These are phyloP conservation scores for Philaethria dido DNA, from an alignment of 2,888 invertebrate species.

Conservation along the genomic window DNA sequence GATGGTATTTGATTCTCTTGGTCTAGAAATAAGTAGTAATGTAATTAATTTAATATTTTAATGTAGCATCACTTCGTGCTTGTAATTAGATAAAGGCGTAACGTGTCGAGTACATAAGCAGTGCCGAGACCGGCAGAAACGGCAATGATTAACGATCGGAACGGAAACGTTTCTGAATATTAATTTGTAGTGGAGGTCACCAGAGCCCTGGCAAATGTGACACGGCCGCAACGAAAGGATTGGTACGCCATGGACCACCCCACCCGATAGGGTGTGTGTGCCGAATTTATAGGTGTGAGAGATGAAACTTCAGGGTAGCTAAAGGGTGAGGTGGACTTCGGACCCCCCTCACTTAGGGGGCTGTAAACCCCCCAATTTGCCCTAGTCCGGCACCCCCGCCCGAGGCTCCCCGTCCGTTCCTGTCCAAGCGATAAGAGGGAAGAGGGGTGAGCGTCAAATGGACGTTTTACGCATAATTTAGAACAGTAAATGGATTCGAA, in stretches of 20 bases:
- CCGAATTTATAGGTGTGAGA: constrained; percentile 84
- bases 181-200: constrained; percentile 83
- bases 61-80: constrained; percentile 1
- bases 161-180: constrained; percentile 82
- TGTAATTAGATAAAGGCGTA: constrained; percentile 41
- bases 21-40: background rate
- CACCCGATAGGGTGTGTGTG: constrained; percentile 80
- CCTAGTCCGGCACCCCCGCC: constrained; percentile 83
- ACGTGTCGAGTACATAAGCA: constrained; percentile 42
- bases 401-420: constrained; percentile 75
- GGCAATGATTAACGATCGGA: constrained; percentile 79
- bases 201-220: constrained; percentile 77
- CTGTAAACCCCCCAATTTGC: constrained; percentile 77
- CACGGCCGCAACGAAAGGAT: constrained; percentile 80
- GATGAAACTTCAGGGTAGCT: constrained; percentile 84
- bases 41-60: background rate
- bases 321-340: constrained; percentile 84
- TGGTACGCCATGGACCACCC: constrained; percentile 75
- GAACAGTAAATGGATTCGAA: constrained; percentile 84
- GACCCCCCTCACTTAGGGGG: constrained; percentile 78
- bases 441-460: constrained; percentile 83
- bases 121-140: constrained; percentile 64
- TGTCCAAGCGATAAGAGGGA: constrained; percentile 84
- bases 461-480: constrained; percentile 85
- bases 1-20: background rate